Evolutionary conservation across 2,888 invertebrate genomes (phyloP).

Genomic region (Mesochorus sp.): DNA sequence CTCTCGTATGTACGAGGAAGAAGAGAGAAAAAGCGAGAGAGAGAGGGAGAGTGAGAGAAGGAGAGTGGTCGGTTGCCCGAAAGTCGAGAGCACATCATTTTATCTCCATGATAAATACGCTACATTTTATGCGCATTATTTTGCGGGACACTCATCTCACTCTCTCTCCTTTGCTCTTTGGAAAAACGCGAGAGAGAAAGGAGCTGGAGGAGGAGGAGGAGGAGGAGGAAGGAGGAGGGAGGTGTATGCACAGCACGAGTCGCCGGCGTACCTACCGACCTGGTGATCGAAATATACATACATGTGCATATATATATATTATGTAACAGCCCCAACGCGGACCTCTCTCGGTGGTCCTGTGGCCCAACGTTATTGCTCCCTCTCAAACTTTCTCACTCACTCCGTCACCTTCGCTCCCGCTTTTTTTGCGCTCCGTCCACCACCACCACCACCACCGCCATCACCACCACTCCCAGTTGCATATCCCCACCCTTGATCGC

Average conservation of each 20-base stretch:
- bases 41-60: too few relatives aligned
- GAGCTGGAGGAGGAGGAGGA: background rate
- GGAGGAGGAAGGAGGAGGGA: background rate
- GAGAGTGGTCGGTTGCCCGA: constrained; percentile 75
- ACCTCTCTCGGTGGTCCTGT: constrained; percentile 70
- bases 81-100: constrained; percentile 81
- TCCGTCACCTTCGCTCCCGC: constrained; percentile 57
- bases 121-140: constrained; percentile 82
- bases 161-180: constrained; percentile 12
- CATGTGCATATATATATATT: constrained; percentile 83
- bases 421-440: constrained; percentile 74
- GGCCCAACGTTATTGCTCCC: constrained; percentile 42
- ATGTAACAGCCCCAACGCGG: background rate
- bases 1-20: too few relatives aligned
- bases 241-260: background rate
- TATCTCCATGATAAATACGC: constrained; percentile 82
- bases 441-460: constrained; percentile 69
- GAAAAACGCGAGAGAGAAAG: constrained; percentile 9
- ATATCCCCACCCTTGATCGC: too few relatives aligned
- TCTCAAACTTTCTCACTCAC: constrained; percentile 62
- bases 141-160: constrained; percentile 76
- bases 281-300: constrained; percentile 79
- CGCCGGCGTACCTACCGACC: background rate
- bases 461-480: too few relatives aligned
- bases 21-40: too few relatives aligned